Percentiles rank a stretch among this genome's conserved stretches.
Conservation (phyloP, 2,888 invertebrate genomes). For the Eutolmus rufibarbis region DNA sequence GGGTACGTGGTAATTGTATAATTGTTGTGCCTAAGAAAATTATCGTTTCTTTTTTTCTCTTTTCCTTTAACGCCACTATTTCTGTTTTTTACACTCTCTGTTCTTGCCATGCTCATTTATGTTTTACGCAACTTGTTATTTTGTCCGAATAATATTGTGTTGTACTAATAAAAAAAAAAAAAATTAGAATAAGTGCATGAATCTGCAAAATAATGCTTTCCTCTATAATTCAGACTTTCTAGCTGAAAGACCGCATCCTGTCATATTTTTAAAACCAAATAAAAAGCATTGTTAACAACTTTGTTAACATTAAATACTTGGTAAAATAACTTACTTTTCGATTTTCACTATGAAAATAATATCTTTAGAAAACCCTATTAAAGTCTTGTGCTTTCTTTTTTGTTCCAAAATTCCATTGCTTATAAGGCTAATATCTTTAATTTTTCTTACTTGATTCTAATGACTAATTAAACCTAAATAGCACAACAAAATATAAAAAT, state of each 20-base stretch:
- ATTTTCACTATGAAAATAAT: background rate
- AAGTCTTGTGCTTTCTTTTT: background rate
- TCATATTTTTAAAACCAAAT: background rate
- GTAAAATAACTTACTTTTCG: background rate
- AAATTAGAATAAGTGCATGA: background rate
- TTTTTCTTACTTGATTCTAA: background rate
- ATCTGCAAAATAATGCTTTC: background rate
- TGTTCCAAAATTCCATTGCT: background rate
- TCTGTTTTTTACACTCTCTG: background rate
- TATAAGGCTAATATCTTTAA: background rate
- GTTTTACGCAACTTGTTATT: background rate
- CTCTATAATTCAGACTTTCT: background rate
- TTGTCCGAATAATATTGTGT: background rate
- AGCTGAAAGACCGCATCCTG: background rate
- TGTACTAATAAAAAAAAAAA: background rate
- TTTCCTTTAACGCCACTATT: background rate
- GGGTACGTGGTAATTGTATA: slow-evolving; percentile 70
- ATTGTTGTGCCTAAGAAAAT: background rate
- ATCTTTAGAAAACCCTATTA: background rate
- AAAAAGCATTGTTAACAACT: background rate
- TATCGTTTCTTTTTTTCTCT: background rate
- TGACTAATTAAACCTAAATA: background rate
- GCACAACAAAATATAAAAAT: too few species aligned
- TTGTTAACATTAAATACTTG: background rate
- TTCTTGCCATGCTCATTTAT: background rate